Conservation (phyloP, 2,888 invertebrate species). For the Chrysina gloriosa region DNA sequence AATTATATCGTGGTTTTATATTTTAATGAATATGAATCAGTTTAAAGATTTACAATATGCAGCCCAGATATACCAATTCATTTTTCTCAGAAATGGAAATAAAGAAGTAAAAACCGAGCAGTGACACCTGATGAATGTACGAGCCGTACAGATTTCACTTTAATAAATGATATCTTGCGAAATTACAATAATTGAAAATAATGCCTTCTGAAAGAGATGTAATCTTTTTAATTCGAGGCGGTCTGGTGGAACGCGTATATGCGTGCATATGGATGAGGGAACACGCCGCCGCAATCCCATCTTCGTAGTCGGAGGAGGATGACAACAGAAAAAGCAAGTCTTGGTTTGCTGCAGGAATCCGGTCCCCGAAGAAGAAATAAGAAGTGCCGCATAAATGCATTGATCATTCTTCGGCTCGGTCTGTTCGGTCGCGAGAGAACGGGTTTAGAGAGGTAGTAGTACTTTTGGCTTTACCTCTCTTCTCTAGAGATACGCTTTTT, state of each 20-base stretch:
- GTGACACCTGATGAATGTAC: constrained; percentile 24
- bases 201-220: constrained; percentile 36
- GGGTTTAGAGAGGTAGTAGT: constrained; percentile 56
- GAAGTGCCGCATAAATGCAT: constrained; percentile 64
- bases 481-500: constrained; percentile 59
- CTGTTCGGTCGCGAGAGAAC: constrained; percentile 58
- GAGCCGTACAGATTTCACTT: constrained; percentile 21
- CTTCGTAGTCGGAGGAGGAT: constrained; percentile 23
- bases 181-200: constrained; percentile 44
- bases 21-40: constrained; percentile 29
- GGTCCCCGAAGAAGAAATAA: constrained; percentile 60
- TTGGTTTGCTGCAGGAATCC: constrained; percentile 53
- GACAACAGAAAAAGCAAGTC: constrained; percentile 33
- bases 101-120: not conserved
- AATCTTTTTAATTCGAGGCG: constrained; percentile 42
- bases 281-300: not conserved
- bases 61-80: constrained; percentile 5
- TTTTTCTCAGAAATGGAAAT: constrained; percentile 16
- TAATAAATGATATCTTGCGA: constrained; percentile 41
- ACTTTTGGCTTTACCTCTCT: constrained; percentile 38
- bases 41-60: not conserved
- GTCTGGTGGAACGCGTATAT: not conserved
- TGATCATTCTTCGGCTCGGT: constrained; percentile 58
- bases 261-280: not conserved
- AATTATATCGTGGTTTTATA: constrained; percentile 1